Evolutionary conservation across 2,888 invertebrate species (phyloP).

Genomic region (Platycnemis pennipes): DNA sequence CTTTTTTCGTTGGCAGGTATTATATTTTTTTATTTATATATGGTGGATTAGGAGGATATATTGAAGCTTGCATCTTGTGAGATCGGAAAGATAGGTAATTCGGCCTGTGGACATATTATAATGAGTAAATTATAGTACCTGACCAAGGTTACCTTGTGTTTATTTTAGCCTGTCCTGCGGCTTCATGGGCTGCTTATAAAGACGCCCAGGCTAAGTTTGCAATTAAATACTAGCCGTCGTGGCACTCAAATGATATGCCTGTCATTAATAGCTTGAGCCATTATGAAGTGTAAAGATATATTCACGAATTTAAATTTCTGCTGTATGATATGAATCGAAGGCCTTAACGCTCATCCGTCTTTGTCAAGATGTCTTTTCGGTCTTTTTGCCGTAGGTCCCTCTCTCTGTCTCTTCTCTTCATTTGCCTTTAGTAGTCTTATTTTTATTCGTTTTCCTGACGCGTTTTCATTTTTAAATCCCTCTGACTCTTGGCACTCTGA

Average conservation of each 20-base stretch:
- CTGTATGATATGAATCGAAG: not conserved
- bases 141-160: not conserved
- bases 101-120: not conserved
- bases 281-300: conserved; percentile 44
- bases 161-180: not conserved
- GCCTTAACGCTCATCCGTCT: not conserved
- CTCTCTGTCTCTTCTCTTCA: not conserved
- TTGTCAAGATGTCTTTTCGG: not conserved
- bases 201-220: not conserved
- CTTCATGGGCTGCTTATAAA: not conserved
- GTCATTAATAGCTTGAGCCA: conserved; percentile 14
- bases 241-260: conserved; percentile 1
- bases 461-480: not conserved
- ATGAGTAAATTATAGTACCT: not conserved
- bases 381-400: not conserved
- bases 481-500: not conserved
- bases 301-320: conserved; percentile 27
- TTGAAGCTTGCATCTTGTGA: not conserved
- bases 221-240: not conserved
- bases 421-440: not conserved
- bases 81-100: not conserved
- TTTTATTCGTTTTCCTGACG: not conserved
- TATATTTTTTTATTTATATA: too few species aligned
- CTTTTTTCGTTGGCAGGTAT: too few species aligned
- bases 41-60: too few species aligned